Conservation (phyloP, 2,888 invertebrate genomes). For the Slavum lentiscoides region DNA sequence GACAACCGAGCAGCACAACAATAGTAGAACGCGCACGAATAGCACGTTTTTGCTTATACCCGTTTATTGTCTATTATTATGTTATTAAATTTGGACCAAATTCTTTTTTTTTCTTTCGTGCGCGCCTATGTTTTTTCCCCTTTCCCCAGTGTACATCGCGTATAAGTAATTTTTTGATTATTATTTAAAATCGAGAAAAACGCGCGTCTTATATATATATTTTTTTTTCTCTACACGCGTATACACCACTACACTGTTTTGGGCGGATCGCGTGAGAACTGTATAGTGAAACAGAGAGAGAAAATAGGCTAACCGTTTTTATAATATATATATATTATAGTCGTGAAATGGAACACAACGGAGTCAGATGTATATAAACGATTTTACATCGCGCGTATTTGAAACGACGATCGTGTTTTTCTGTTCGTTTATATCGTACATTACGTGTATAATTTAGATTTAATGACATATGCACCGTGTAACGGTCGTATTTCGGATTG, state of each 20-base stretch:
- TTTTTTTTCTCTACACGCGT: too few relatives aligned
- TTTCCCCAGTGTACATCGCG: too few relatives aligned
- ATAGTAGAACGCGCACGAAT: too few relatives aligned
- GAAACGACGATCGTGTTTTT: background rate
- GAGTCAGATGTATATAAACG: conserved; percentile 10
- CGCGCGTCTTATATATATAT: conserved; percentile 6
- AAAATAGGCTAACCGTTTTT: background rate
- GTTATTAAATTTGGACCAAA: too few relatives aligned
- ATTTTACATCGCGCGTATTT: conserved; percentile 20
- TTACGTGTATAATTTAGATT: conserved; percentile 20
- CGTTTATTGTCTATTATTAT: too few relatives aligned
- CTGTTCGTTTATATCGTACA: background rate
- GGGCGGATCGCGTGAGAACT: too few relatives aligned
- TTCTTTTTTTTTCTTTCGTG: conserved; percentile 19
- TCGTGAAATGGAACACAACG: background rate
- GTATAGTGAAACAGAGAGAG: background rate
- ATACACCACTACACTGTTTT: too few relatives aligned
- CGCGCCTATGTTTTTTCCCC: conserved; percentile 17
- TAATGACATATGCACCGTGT: conserved; percentile 1
- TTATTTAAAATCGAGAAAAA: background rate
- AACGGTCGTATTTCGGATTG: background rate
- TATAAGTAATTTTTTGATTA: background rate
- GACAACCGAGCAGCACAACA: too few relatives aligned
- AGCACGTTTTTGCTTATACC: too few relatives aligned
- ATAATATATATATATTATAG: too few relatives aligned